A percentile compares a stretch with the other conserved stretches of the same genome.
Conservation (phyloP, 1,140 invertebrate genomes). For the Metaphire vulgaris region DNA sequence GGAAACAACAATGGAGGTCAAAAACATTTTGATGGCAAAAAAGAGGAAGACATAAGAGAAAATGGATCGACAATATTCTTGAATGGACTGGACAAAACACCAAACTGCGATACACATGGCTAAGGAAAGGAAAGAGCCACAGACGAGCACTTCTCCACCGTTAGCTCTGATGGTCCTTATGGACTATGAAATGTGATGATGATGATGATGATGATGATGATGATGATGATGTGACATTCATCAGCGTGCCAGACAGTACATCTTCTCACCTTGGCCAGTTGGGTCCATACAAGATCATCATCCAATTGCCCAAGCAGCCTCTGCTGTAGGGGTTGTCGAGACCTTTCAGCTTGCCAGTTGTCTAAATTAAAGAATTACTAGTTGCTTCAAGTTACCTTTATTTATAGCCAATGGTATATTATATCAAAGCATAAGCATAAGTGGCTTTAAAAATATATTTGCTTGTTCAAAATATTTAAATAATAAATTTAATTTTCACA, state of each 20-base stretch:
- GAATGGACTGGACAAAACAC: neutral
- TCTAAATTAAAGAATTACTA: conserved; percentile 49
- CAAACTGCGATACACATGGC: neutral
- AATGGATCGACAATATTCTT: too few species aligned
- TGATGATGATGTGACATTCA: neutral
- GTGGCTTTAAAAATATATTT: too few species aligned
- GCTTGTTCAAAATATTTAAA: too few species aligned
- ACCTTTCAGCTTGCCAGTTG: conserved; percentile 95
- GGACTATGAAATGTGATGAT: neutral
- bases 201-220: neutral
- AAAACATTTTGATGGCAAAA: too few species aligned
- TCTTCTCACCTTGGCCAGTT: conserved; percentile 81
- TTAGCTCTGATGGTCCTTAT: too few species aligned
- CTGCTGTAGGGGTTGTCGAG: conserved; percentile 93
- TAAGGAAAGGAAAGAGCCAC: neutral
- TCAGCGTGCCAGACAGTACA: neutral
- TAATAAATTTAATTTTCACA: too few species aligned
- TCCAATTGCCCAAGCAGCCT: conserved; percentile 88
- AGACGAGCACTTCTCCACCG: too few species aligned
- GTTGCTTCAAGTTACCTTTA: too few species aligned
- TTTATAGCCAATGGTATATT: too few species aligned
- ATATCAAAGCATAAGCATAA: too few species aligned
- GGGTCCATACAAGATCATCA: conserved; percentile 88
- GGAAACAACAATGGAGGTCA: too few species aligned
- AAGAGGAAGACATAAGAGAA: too few species aligned